A percentile compares a stretch with the other conserved stretches of the same genome.
phyloP scores from a whole-genome alignment of 2,113 vertebrate species.

The Camelus dromedarius region DNA sequence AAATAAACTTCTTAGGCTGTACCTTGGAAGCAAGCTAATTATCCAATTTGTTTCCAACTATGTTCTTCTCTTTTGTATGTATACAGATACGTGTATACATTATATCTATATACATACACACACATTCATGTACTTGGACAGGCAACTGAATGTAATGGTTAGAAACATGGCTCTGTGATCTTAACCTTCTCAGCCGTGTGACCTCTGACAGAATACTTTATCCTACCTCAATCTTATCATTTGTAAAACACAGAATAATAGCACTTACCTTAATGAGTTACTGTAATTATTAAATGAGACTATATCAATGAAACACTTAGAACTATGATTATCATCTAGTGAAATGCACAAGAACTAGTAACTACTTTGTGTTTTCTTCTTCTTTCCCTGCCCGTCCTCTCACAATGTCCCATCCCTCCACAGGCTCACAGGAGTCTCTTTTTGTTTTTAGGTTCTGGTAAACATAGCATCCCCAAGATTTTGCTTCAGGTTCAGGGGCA shows the following conservation, averaged over 20 bases:
- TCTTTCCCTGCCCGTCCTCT: too few relatives aligned
- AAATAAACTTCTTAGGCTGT: background rate
- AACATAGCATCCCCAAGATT: background rate
- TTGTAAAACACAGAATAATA: background rate
- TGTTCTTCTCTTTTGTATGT: background rate
- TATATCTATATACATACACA: background rate
- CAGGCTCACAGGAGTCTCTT: background rate
- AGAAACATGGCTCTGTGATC: background rate
- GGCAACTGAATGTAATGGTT: background rate
- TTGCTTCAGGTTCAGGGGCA: background rate
- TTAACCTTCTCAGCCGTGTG: background rate
- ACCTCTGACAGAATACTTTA: background rate
- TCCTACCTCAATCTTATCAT: background rate
- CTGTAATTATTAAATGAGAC: background rate
- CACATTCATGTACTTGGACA: background rate
- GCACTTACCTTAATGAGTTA: background rate
- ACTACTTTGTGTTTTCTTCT: background rate
- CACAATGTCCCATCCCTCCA: background rate
- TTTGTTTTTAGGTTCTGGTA: background rate
- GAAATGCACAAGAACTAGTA: background rate
- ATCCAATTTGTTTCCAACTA: background rate
- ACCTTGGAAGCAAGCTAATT: background rate
- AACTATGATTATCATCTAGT: background rate
- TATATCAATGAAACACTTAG: background rate
- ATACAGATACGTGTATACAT: background rate